Conservation (phyloP, 2,888 invertebrate species). For the Daptonema setosum region DNA sequence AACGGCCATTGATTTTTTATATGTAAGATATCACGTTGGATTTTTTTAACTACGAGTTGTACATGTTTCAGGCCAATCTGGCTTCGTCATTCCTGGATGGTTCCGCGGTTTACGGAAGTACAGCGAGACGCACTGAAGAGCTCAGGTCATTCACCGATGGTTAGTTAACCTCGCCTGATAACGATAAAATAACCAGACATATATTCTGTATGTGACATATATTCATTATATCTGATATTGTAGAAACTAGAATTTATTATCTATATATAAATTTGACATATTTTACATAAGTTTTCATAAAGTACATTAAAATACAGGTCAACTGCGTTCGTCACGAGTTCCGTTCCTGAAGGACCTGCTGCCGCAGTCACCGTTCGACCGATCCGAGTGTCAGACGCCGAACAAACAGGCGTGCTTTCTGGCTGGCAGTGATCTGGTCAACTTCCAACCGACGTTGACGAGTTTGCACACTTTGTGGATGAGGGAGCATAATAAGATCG, state of each 20-base stretch:
- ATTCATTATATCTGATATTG: no score
- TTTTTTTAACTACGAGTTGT: no score
- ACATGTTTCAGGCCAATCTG: constrained; percentile 82
- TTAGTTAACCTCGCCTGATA: background rate
- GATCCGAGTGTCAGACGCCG: constrained; percentile 1
- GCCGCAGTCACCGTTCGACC: background rate
- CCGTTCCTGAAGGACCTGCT: constrained; percentile 5
- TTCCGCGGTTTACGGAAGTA: constrained; percentile 71
- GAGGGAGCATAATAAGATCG: constrained; percentile 10
- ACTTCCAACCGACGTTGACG: constrained; percentile 7
- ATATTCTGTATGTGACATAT: no score
- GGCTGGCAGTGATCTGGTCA: constrained; percentile 5
- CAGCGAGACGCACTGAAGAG: constrained; percentile 51
- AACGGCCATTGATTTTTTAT: no score
- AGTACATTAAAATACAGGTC: constrained; percentile 14
- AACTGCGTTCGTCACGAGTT: constrained; percentile 8
- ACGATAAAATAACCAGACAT: no score
- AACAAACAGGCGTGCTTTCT: constrained; percentile 7
- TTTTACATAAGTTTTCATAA: no score
- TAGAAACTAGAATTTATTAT: no score
- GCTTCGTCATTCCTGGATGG: constrained; percentile 57
- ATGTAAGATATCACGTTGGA: no score
- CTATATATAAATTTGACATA: no score
- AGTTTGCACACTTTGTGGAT: constrained; percentile 10
- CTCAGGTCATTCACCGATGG: constrained; percentile 55